Evolutionary conservation across 2,888 invertebrate genomes (phyloP).

Genomic region (Automeris io): DNA sequence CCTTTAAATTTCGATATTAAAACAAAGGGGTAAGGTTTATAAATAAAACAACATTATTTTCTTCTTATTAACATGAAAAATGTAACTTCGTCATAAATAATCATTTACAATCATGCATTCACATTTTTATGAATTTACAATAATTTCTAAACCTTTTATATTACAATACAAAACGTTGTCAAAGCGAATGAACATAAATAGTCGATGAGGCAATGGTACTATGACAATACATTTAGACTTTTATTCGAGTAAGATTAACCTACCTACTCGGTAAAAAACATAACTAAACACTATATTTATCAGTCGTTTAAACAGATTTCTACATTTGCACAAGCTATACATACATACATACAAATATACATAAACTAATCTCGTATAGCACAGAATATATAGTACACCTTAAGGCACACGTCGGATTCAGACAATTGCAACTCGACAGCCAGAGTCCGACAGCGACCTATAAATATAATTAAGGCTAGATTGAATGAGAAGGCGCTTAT

Average conservation of each 20-base stretch:
- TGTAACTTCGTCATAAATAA: constrained; percentile 37
- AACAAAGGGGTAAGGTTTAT: not conserved
- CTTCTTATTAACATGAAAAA: constrained; percentile 48
- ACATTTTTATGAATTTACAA: constrained; percentile 4
- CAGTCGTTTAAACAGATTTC: constrained; percentile 27
- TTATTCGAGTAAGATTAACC: constrained; percentile 4
- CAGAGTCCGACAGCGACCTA: too few species aligned
- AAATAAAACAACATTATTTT: constrained; percentile 30
- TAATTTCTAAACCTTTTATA: constrained; percentile 6
- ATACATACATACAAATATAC: not conserved
- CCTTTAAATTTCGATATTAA: not conserved
- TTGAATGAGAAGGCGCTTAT: too few species aligned
- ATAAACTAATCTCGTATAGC: too few species aligned
- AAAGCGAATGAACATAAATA: constrained; percentile 7
- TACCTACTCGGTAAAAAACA: constrained; percentile 1
- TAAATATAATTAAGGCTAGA: too few species aligned
- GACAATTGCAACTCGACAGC: too few species aligned
- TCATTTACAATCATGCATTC: constrained; percentile 9
- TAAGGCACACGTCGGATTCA: too few species aligned
- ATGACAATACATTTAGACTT: constrained; percentile 1
- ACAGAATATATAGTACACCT: too few species aligned
- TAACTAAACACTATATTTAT: constrained; percentile 20
- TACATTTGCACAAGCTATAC: not conserved
- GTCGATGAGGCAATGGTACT: constrained; percentile 6
- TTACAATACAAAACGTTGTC: constrained; percentile 8